Evolutionary conservation across 1,140 invertebrate species (phyloP).

Genomic region (Micrasema longulum): DNA sequence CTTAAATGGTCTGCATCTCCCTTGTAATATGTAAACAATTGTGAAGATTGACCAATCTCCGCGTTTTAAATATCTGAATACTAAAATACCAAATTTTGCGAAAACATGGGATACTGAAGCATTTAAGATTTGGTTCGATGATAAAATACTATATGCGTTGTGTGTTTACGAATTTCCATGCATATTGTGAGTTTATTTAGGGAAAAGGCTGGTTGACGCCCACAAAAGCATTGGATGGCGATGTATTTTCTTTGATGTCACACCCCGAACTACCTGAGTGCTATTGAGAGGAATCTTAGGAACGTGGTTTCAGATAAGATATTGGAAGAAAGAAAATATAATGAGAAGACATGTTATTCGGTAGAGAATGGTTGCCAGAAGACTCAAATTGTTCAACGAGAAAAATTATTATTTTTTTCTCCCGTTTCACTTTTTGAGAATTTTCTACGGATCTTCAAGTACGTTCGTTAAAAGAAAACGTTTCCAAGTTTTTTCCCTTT

Average conservation of each 20-base stretch:
- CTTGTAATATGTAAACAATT: too few species aligned
- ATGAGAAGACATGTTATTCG: conserved; percentile 47
- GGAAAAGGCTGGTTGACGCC: conserved; percentile 22
- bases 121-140: conserved; percentile 45
- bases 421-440: neutral
- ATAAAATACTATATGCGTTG: conserved; percentile 39
- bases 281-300: conserved; percentile 36
- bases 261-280: conserved; percentile 40
- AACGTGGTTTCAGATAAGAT: conserved; percentile 40
- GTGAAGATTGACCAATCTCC: too few species aligned
- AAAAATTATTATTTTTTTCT: conserved; percentile 29
- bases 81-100: conserved; percentile 1
- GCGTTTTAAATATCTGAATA: neutral
- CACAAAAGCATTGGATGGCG: conserved; percentile 46
- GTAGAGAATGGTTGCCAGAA: conserved; percentile 12
- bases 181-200: conserved; percentile 54
- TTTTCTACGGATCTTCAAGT: conserved; percentile 10
- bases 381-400: conserved; percentile 18
- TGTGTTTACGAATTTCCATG: conserved; percentile 49
- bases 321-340: conserved; percentile 44
- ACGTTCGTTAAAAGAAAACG: conserved; percentile 38
- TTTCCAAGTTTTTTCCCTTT: conserved; percentile 32
- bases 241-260: conserved; percentile 53
- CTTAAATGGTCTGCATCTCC: too few species aligned
- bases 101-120: conserved; percentile 21